Conservation (phyloP, 2,888 invertebrate genomes). For the Orgyia antiqua region DNA sequence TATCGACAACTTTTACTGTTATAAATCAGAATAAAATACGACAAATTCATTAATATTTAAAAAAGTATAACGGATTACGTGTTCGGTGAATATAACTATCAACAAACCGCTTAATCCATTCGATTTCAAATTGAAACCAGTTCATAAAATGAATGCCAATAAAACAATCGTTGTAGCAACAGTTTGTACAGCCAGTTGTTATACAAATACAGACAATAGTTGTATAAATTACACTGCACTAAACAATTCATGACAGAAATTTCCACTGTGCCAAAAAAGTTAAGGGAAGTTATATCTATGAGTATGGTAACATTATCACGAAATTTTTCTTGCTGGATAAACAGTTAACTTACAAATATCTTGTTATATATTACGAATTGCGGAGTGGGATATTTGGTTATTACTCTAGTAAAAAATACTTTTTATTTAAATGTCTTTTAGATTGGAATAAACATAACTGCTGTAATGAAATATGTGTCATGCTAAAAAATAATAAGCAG, state of each 20-base stretch:
- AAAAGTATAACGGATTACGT: too few relatives aligned
- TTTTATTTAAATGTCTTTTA: too few relatives aligned
- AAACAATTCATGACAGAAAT: slow-evolving; percentile 43
- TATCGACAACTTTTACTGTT: too few relatives aligned
- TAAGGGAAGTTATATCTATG: neutral
- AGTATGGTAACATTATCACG: slow-evolving; percentile 1
- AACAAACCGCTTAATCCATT: too few relatives aligned
- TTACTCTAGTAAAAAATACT: too few relatives aligned
- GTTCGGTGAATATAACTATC: too few relatives aligned
- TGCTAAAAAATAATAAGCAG: too few relatives aligned
- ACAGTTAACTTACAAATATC: neutral
- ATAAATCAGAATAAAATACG: too few relatives aligned
- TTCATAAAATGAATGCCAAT: slow-evolving; percentile 22
- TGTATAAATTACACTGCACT: slow-evolving; percentile 46
- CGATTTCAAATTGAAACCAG: slow-evolving; percentile 15
- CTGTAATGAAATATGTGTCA: too few relatives aligned
- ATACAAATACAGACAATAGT: slow-evolving; percentile 34
- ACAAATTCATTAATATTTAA: too few relatives aligned
- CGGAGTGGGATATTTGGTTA: too few relatives aligned
- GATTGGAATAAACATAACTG: too few relatives aligned
- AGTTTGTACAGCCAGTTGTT: slow-evolving; percentile 32
- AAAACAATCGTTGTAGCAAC: slow-evolving; percentile 29
- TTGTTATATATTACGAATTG: slow-evolving; percentile 7
- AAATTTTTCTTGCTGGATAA: neutral
- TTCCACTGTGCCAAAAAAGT: slow-evolving; percentile 44